Conservation (phyloP, 2,113 vertebrate genomes). For the Tiliqua scincoides region DNA sequence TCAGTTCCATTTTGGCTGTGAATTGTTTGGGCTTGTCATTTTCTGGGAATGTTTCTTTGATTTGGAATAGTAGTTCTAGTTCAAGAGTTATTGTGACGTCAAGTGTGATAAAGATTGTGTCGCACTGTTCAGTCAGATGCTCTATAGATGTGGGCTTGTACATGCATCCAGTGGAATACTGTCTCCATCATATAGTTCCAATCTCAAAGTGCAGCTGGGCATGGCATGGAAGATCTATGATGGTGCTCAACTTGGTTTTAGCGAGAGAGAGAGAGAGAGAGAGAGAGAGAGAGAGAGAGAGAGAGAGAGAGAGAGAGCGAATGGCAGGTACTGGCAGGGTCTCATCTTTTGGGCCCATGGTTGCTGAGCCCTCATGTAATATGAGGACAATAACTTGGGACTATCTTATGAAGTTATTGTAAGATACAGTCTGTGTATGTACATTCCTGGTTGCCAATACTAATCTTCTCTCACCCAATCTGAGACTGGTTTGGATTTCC, state of each 20-base stretch:
- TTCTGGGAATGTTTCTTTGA: neutral
- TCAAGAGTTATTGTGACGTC: neutral
- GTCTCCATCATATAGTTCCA: neutral
- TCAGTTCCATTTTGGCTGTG: neutral
- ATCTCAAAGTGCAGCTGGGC: neutral
- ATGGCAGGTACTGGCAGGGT: too few relatives aligned
- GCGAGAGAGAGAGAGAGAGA: too few relatives aligned
- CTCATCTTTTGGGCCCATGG: too few relatives aligned
- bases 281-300: too few relatives aligned
- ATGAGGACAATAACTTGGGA: neutral
- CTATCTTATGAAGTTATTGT: too few relatives aligned
- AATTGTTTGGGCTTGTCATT: neutral
- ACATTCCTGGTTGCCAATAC: neutral
- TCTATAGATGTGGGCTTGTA: neutral
- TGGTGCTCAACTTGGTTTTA: too few relatives aligned
- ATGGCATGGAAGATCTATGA: neutral
- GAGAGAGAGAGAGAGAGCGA: too few relatives aligned
- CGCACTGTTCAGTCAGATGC: neutral
- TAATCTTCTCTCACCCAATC: neutral
- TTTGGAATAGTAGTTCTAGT: neutral
- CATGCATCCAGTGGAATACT: neutral
- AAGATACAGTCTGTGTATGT: neutral
- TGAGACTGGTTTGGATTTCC: neutral
- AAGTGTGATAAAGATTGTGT: neutral
- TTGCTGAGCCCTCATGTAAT: neutral